These are phyloP conservation scores for Myrmecophaga tridactyla DNA, from an alignment of 2,113 vertebrate genomes.

Conservation along the genomic window DNA sequence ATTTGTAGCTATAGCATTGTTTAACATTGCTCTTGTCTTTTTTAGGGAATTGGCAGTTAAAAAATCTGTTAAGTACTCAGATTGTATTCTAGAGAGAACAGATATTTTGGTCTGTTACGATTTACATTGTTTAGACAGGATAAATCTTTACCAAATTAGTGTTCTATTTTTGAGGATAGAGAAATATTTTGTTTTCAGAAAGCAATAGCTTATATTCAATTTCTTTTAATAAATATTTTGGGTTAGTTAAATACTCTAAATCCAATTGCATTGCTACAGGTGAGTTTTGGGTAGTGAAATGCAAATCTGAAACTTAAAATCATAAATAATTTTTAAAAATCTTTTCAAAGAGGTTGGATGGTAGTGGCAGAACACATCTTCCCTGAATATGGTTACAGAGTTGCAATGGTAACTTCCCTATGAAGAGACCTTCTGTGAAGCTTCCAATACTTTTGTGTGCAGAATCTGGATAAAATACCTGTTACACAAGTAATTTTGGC, in stretches of 20 bases:
- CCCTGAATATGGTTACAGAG: not conserved
- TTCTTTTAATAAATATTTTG: not conserved
- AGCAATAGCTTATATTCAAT: not conserved
- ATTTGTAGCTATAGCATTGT: not conserved
- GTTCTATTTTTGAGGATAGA: not conserved
- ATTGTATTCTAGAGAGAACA: not conserved
- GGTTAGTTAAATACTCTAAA: not conserved
- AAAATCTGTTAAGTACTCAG: not conserved
- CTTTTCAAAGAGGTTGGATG: not conserved
- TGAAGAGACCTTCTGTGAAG: not conserved
- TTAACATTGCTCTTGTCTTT: not conserved
- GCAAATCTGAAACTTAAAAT: not conserved
- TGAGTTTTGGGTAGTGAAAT: not conserved
- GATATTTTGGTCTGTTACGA: not conserved
- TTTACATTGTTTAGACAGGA: not conserved
- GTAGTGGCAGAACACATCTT: not conserved
- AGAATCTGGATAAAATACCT: not conserved
- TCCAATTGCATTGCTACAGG: not conserved
- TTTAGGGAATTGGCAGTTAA: constrained; percentile 13
- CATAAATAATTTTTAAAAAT: not conserved
- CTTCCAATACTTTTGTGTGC: not conserved
- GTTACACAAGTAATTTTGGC: not conserved
- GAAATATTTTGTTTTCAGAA: not conserved
- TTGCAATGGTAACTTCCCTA: not conserved
- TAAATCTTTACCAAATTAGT: not conserved